These are phyloP conservation scores for Masnerella sp. DNA, from an alignment of 2,888 invertebrate species.

Conservation along the genomic window DNA sequence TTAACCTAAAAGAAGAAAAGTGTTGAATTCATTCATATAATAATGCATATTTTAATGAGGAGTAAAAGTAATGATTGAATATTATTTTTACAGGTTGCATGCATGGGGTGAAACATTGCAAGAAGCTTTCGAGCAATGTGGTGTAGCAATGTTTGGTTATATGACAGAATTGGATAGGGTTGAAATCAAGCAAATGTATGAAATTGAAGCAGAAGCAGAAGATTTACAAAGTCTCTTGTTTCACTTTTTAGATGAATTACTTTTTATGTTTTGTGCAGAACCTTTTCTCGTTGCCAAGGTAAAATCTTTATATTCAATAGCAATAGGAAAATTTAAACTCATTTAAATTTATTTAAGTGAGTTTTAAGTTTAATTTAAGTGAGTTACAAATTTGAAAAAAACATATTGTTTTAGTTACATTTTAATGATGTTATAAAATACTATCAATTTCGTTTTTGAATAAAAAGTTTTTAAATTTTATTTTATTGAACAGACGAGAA, in stretches of 20 bases:
- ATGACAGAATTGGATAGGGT: conserved; percentile 95
- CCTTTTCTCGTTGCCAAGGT: conserved; percentile 88
- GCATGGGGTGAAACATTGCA: conserved; percentile 92
- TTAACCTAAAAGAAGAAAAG: conserved; percentile 43
- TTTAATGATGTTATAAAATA: too few species aligned
- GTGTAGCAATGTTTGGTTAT: conserved; percentile 97
- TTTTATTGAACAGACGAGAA: too few species aligned
- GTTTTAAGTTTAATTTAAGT: too few species aligned
- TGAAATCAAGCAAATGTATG: conserved; percentile 86
- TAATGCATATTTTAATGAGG: neutral
- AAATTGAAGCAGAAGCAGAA: conserved; percentile 92
- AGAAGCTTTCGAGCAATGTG: conserved; percentile 97
- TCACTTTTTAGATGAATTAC: conserved; percentile 95
- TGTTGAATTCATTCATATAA: neutral
- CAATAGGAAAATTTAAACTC: too few species aligned
- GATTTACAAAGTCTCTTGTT: conserved; percentile 93
- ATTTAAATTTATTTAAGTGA: too few species aligned
- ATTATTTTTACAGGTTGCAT: conserved; percentile 83
- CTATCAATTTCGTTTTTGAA: too few species aligned
- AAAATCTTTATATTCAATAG: conserved; percentile 41
- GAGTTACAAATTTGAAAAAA: too few species aligned
- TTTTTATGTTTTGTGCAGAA: conserved; percentile 95
- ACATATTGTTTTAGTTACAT: too few species aligned
- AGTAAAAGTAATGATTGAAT: neutral
- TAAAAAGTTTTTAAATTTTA: too few species aligned